Evolutionary conservation across 2,797 vertebrate species (phyloP), one percentile per base, ranked within the genome.

Genomic region (Molossus molossus): DNA sequence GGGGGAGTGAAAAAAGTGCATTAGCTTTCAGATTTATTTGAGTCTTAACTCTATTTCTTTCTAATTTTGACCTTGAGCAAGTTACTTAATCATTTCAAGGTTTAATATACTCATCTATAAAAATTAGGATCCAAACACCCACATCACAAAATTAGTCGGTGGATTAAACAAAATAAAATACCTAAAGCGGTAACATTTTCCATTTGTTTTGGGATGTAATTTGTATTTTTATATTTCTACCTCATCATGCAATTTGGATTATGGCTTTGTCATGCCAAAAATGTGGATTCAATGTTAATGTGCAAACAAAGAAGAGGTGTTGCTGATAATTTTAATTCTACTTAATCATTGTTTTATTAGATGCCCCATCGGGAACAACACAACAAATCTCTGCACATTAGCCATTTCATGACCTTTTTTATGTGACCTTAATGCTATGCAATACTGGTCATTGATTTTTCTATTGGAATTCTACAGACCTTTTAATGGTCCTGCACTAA

Each of bases 391-490:
- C 57, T 84, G 57, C 53, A 81, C 92, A 95, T 87, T 83, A 95
- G 58, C 62, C 64, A 67, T 53, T 70, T 92, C 45, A 58, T 83
- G 57, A 7, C 23, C 25, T 27, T 85, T 93, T 95, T 72, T 3
- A 88, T 92, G 80, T 95, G 82, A 95, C 90, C 79, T 96, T 96
- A 64, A 76, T 87, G 80, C 96, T 96, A 95, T 84, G 55, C 69
- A 95, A 55, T 87, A 87, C 62, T 94, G 83, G 81, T 73, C 91
- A 96, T 91, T 96, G 94, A 96, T 95, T 97, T 97, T 95, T 73
- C 95, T 87, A 72, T 90, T 96, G 91, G 29, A 94, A 97, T 94
- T 96, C 94, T 95, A 85, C 90, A 87, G 85, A 70, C 95, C 92
- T 96, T 83, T 88, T 94, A 96, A 95, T 88, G 76, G 64, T 33